A percentile compares a stretch with the other conserved stretches of the same genome.
Evolutionary conservation across 2,888 invertebrate genomes (phyloP).

Genomic region (Mycalesis mineus): DNA sequence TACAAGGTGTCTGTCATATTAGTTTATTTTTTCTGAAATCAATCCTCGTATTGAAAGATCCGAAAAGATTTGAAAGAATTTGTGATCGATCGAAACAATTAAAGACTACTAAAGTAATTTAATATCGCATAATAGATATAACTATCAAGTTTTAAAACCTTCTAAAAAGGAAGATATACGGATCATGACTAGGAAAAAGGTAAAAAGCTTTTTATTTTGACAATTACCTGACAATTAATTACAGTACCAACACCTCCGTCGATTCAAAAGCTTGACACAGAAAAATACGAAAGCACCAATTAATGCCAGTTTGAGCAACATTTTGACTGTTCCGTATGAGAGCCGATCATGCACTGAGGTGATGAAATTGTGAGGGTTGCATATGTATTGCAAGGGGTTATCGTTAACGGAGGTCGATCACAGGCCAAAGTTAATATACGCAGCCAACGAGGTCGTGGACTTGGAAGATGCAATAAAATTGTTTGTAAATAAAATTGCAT

Average conservation of each 20-base stretch:
- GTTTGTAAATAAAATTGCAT: conserved; percentile 31
- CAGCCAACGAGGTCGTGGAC: conserved; percentile 41
- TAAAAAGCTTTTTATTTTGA: background rate
- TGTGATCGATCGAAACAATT: too few species aligned
- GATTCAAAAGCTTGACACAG: conserved; percentile 58
- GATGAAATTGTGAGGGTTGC: conserved; percentile 14
- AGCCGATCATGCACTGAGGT: conserved; percentile 39
- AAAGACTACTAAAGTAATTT: too few species aligned
- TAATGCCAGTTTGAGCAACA: conserved; percentile 65
- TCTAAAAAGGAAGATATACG: too few species aligned
- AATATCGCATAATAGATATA: too few species aligned
- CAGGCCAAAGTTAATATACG: conserved; percentile 22
- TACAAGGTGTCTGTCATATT: too few species aligned
- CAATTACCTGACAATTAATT: conserved; percentile 37
- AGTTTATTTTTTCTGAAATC: too few species aligned
- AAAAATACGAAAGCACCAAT: conserved; percentile 59
- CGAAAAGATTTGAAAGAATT: too few species aligned
- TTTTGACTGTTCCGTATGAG: conserved; percentile 38
- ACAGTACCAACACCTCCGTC: conserved; percentile 44
- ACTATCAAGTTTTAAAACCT: too few species aligned
- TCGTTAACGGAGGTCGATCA: conserved; percentile 32
- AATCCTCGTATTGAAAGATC: too few species aligned
- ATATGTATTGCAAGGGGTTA: conserved; percentile 38
- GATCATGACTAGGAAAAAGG: background rate
- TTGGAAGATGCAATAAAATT: conserved; percentile 35